A percentile compares a stretch with the other conserved stretches of the same genome.
Evolutionary conservation across 1,140 invertebrate genomes (phyloP).

Genomic region (Ceratina calcarata): DNA sequence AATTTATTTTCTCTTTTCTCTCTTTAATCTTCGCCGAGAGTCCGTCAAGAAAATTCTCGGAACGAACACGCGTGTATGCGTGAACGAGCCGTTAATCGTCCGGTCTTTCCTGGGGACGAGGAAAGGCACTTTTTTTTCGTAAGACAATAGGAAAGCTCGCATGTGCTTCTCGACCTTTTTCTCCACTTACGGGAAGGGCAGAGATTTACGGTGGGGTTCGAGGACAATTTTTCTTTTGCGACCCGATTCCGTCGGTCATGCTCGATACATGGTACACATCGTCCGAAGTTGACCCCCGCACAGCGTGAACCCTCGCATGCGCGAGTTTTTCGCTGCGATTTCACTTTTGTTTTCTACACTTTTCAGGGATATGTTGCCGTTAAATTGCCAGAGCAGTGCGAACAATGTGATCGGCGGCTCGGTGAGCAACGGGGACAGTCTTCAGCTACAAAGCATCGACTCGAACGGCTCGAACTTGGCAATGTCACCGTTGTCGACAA

Average conservation of each 20-base stretch:
- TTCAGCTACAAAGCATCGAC: slow-evolving; percentile 73
- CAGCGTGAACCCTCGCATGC: not conserved
- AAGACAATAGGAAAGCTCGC: slow-evolving; percentile 31
- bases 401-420: slow-evolving; percentile 45
- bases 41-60: slow-evolving; percentile 14
- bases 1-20: not conserved
- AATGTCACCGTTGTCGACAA: slow-evolving; percentile 74
- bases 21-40: not conserved
- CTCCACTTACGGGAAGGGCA: too few relatives aligned
- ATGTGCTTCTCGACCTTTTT: slow-evolving; percentile 25
- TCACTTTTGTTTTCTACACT: slow-evolving; percentile 4
- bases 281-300: not conserved
- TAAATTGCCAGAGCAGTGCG: slow-evolving; percentile 65
- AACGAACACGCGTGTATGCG: not conserved
- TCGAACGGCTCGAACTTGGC: slow-evolving; percentile 73
- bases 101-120: slow-evolving; percentile 1
- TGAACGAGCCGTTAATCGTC: slow-evolving; percentile 3
- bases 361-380: slow-evolving; percentile 72
- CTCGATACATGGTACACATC: not conserved
- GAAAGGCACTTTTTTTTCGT: slow-evolving; percentile 15
- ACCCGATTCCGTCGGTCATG: too few relatives aligned
- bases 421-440: slow-evolving; percentile 61
- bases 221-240: not conserved
- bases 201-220: slow-evolving; percentile 7
- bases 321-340: not conserved